A percentile compares a stretch with the other conserved stretches of the same genome.
Evolutionary conservation across 2,113 vertebrate species (phyloP).

Genomic region (Prochilodus magdalenae): DNA sequence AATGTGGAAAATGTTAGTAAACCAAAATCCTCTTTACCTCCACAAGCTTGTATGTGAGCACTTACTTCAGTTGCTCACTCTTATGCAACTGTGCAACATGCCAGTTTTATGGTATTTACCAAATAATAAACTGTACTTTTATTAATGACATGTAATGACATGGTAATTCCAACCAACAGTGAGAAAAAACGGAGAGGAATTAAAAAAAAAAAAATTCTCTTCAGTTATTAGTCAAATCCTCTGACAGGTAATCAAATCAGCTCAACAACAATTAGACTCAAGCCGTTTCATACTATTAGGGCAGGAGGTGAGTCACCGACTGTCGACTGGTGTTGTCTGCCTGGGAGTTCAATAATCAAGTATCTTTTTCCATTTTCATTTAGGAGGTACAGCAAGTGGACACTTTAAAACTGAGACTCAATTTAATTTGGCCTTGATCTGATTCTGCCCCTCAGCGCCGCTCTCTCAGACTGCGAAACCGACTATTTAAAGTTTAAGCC

Average conservation of each 20-base stretch:
- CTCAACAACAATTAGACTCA: neutral
- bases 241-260: neutral
- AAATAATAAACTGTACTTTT: too few relatives aligned
- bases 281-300: neutral
- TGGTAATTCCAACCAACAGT: neutral
- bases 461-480: slow-evolving; percentile 20
- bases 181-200: neutral
- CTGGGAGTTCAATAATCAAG: neutral
- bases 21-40: too few relatives aligned
- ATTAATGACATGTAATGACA: neutral
- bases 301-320: neutral
- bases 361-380: neutral
- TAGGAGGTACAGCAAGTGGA: neutral
- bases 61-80: too few relatives aligned
- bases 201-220: neutral
- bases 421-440: slow-evolving; percentile 7
- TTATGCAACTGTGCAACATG: too few relatives aligned
- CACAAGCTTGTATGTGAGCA: too few relatives aligned
- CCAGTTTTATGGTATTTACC: too few relatives aligned
- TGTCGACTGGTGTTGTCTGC: neutral
- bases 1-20: too few relatives aligned
- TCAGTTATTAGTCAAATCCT: neutral
- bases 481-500: slow-evolving; percentile 37
- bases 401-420: neutral
- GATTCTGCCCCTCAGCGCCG: neutral